Percentiles rank a stretch among this genome's conserved stretches.
Conservation (phyloP, 2,797 vertebrate genomes). For the Emys orbicularis region DNA sequence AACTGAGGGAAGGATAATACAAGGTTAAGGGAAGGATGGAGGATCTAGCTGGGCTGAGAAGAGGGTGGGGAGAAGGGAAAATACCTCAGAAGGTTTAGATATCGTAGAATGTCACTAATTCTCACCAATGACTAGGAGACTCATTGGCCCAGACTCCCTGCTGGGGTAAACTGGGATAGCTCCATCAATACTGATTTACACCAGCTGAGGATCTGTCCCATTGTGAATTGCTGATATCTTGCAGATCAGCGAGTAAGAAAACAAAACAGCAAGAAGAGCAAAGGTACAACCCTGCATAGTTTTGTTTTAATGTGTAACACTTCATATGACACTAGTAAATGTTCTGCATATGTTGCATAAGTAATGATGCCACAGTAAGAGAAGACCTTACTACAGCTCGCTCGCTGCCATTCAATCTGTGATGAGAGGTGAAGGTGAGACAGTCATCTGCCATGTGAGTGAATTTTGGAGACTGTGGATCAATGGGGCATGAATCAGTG, state of each 20-base stretch:
- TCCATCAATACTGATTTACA: neutral
- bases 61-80: neutral
- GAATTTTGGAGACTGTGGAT: neutral
- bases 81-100: neutral
- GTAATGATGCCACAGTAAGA: rapidly evolving
- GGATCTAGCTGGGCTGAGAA: neutral
- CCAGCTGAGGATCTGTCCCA: neutral
- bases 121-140: neutral
- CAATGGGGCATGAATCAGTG: neutral
- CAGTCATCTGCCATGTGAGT: neutral
- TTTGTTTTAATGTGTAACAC: rapidly evolving
- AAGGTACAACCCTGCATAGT: rapidly evolving
- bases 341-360: neutral
- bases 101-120: neutral
- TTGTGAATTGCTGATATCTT: rapidly evolving
- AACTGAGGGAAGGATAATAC: neutral
- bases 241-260: rapidly evolving
- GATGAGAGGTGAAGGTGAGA: neutral
- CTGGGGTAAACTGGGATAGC: neutral
- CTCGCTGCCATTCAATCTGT: neutral
- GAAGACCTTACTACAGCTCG: neutral
- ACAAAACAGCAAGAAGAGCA: neutral
- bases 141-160: constrained; percentile 42
- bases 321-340: rapidly evolving
- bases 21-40: neutral